These are phyloP conservation scores for Cryptoprocta ferox DNA, from an alignment of 2,797 vertebrate genomes.

Conservation along the genomic window DNA sequence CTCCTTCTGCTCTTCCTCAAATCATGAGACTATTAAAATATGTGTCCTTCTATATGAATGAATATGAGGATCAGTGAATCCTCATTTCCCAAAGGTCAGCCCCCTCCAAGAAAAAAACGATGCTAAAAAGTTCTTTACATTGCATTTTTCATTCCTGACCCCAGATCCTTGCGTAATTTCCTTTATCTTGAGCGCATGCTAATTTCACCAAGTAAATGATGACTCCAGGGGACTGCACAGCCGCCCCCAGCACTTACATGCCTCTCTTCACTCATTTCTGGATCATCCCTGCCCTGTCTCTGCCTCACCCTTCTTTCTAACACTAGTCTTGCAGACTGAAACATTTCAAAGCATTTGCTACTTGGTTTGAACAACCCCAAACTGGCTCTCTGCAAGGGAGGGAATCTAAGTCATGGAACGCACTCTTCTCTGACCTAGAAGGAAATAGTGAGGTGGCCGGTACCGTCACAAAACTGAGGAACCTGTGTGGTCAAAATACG, in stretches of 20 bases:
- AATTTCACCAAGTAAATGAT: fast-evolving
- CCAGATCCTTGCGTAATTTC: background rate
- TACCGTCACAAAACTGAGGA: fast-evolving
- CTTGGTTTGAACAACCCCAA: background rate
- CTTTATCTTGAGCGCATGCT: background rate
- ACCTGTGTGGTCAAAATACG: background rate
- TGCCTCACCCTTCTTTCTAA: background rate
- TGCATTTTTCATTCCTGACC: background rate
- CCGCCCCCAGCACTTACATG: fast-evolving
- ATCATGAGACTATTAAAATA: background rate
- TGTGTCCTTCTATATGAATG: background rate
- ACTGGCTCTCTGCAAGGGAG: background rate
- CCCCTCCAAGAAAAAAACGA: background rate
- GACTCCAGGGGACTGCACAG: too few species aligned
- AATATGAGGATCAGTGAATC: too few species aligned
- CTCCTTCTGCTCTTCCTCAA: background rate
- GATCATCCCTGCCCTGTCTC: background rate
- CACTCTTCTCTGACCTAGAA: background rate
- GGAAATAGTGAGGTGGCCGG: background rate
- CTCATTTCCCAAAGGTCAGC: background rate
- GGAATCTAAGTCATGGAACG: background rate
- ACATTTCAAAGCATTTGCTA: background rate
- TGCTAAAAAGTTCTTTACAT: background rate
- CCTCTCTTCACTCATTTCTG: background rate
- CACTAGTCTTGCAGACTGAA: background rate